Evolutionary conservation across 2,888 invertebrate genomes (phyloP).

Genomic region (Ligdia adustata): DNA sequence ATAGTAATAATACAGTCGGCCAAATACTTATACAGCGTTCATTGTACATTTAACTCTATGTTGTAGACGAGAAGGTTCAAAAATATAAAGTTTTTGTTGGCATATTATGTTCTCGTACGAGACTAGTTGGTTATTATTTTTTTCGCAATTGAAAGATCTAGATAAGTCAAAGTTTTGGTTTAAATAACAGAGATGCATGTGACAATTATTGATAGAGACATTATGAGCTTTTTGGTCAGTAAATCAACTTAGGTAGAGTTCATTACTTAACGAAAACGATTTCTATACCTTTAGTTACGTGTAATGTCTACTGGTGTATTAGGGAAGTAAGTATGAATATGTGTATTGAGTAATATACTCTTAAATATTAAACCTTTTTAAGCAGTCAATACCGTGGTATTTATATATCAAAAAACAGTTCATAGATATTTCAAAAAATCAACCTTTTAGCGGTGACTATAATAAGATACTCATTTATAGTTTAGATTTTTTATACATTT

Average conservation of each 20-base stretch:
- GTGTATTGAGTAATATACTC: too few species aligned
- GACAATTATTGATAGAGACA: slow-evolving; percentile 25
- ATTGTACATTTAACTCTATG: slow-evolving; percentile 31
- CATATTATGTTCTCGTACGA: slow-evolving; percentile 21
- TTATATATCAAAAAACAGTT: too few species aligned
- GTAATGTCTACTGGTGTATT: too few species aligned
- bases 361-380: too few species aligned
- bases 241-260: too few species aligned
- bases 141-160: slow-evolving; percentile 40
- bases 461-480: neutral
- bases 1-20: slow-evolving; percentile 29
- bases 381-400: too few species aligned
- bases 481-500: neutral
- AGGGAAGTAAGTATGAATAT: too few species aligned
- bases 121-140: slow-evolving; percentile 38
- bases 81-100: slow-evolving; percentile 21
- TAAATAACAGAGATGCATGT: slow-evolving; percentile 19
- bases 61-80: slow-evolving; percentile 25
- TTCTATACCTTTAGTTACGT: too few species aligned
- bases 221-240: slow-evolving; percentile 14
- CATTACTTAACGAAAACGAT: too few species aligned
- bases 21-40: slow-evolving; percentile 30
- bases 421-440: too few species aligned
- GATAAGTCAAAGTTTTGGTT: slow-evolving; percentile 36
- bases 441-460: too few species aligned